phyloP scores from a whole-genome alignment of 2,888 invertebrate species.

The Noctua comes region DNA sequence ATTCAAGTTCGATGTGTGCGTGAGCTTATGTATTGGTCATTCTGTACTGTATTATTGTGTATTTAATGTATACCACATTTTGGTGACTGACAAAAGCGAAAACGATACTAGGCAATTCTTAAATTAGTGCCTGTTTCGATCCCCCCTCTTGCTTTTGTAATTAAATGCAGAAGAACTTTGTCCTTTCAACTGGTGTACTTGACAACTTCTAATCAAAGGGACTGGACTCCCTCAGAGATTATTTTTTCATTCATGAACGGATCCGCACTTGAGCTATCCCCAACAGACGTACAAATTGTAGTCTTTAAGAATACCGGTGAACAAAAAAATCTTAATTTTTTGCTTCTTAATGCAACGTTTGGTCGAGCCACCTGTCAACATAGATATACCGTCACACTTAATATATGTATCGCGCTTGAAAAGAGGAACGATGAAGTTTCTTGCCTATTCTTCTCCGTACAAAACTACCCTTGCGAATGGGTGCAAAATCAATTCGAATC shows the following conservation, averaged over 20 bases:
- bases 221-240: background rate
- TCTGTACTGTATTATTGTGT: background rate
- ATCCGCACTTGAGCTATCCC: background rate
- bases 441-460: background rate
- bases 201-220: too few relatives aligned
- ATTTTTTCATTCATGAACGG: background rate
- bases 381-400: background rate
- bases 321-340: too few relatives aligned
- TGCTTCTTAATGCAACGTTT: background rate
- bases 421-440: background rate
- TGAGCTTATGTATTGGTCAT: conserved; percentile 3
- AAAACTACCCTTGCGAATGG: background rate
- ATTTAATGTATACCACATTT: too few relatives aligned
- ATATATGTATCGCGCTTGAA: background rate
- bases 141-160: background rate
- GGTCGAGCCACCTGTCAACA: background rate
- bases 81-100: conserved; percentile 24
- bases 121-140: background rate
- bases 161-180: background rate
- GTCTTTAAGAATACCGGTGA: background rate
- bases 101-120: background rate
- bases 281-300: background rate
- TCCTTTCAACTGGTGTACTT: background rate
- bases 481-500: background rate
- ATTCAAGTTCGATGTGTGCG: background rate